Evolutionary conservation across 1,140 invertebrate species (phyloP).

Genomic region (Nymphalis io): DNA sequence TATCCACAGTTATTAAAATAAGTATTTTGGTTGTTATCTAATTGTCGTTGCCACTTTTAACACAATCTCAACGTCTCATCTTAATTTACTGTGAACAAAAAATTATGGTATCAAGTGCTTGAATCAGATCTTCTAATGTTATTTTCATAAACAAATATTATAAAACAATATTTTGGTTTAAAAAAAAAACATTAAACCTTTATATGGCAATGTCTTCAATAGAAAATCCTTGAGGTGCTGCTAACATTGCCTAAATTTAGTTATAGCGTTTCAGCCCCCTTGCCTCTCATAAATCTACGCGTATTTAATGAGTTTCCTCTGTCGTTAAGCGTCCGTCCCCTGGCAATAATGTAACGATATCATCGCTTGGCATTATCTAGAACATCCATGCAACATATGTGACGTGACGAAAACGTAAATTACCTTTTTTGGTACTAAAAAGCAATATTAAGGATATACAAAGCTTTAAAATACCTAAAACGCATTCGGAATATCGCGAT

Average conservation of each 20-base stretch:
- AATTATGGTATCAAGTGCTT: too few species aligned
- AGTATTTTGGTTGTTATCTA: too few species aligned
- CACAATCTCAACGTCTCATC: too few species aligned
- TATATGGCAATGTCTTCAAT: slow-evolving; percentile 7
- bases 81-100: too few species aligned
- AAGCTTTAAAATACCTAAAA: too few species aligned
- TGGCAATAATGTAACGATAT: slow-evolving; percentile 69
- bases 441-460: neutral
- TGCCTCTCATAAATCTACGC: slow-evolving; percentile 64
- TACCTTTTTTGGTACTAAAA: neutral
- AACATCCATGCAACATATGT: slow-evolving; percentile 58
- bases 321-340: slow-evolving; percentile 69
- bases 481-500: too few species aligned
- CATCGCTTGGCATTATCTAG: slow-evolving; percentile 66
- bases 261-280: slow-evolving; percentile 43
- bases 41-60: too few species aligned
- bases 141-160: too few species aligned
- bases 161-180: neutral
- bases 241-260: slow-evolving; percentile 37
- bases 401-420: slow-evolving; percentile 36
- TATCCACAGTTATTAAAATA: too few species aligned
- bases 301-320: slow-evolving; percentile 76
- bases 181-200: neutral
- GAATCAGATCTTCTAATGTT: too few species aligned
- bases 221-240: slow-evolving; percentile 19